Conservation (phyloP, 2,888 invertebrate species). For the Aleiodes testaceus region DNA sequence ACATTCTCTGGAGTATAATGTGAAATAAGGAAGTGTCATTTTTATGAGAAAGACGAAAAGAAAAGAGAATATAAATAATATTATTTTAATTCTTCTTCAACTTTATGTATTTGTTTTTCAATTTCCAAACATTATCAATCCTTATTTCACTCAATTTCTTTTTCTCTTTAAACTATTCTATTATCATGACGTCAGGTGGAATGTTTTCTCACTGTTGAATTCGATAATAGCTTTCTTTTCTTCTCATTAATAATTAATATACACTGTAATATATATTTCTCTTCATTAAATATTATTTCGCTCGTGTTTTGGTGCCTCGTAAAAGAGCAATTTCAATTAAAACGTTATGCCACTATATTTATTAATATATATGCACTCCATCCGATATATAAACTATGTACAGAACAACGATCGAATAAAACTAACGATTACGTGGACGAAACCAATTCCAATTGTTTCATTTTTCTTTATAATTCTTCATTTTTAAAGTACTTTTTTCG, state of each 20-base stretch:
- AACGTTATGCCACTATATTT: conserved; percentile 34
- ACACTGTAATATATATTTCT: conserved; percentile 30
- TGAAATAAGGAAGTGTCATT: background rate
- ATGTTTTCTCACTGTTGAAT: conserved; percentile 31
- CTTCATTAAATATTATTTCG: conserved; percentile 29
- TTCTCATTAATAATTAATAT: conserved; percentile 23
- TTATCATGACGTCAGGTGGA: conserved; percentile 29
- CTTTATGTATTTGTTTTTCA: background rate
- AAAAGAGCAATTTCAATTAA: conserved; percentile 21
- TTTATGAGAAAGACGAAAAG: background rate
- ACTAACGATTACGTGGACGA: conserved; percentile 48
- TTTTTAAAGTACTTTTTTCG: conserved; percentile 11
- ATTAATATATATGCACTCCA: conserved; percentile 52
- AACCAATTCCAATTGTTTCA: conserved; percentile 38
- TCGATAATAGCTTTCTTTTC: conserved; percentile 7
- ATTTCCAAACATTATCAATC: background rate
- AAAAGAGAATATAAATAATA: too few species aligned
- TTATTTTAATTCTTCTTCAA: too few species aligned
- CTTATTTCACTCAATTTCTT: conserved; percentile 1
- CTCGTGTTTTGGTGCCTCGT: conserved; percentile 13
- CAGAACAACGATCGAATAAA: conserved; percentile 62
- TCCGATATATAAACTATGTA: conserved; percentile 64
- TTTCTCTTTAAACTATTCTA: conserved; percentile 12
- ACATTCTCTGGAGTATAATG: background rate
- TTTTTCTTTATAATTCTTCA: conserved; percentile 19